Conservation (phyloP, 30 jellyfish, hydroid and myxozoan genomes). For the Morbakka virulenta region DNA sequence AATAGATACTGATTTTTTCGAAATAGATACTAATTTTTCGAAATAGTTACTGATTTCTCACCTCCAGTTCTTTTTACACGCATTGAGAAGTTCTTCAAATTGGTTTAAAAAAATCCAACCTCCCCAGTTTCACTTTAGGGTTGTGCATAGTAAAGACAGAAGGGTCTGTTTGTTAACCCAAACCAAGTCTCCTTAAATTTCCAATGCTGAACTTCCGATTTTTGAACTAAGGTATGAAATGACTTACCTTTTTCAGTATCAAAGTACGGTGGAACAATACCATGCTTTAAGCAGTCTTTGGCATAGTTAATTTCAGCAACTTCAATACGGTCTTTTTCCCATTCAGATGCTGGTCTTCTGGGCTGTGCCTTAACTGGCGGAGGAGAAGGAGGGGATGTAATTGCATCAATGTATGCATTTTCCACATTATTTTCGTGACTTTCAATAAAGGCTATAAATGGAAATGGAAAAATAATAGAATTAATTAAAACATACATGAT, state of each 20-base stretch:
- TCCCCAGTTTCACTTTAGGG: too few relatives aligned
- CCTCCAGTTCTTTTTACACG: too few relatives aligned
- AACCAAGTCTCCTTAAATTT: too few relatives aligned
- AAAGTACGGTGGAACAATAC: slow-evolving; percentile 76
- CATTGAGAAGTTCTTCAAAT: too few relatives aligned
- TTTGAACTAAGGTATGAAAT: too few relatives aligned
- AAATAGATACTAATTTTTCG: too few relatives aligned
- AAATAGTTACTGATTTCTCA: too few relatives aligned
- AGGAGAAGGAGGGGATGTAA: slow-evolving; percentile 61
- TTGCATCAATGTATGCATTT: slow-evolving; percentile 45
- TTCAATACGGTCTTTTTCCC: slow-evolving; percentile 74
- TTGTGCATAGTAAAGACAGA: too few relatives aligned
- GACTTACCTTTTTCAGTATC: slow-evolving; percentile 75
- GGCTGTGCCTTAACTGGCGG: slow-evolving; percentile 70
- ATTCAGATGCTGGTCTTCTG: slow-evolving; percentile 46
- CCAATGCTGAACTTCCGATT: too few relatives aligned
- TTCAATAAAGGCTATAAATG: neutral
- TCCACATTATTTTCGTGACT: slow-evolving; percentile 3
- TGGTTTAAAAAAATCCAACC: too few relatives aligned
- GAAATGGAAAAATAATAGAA: neutral
- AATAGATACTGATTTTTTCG: too few relatives aligned
- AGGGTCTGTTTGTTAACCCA: too few relatives aligned
- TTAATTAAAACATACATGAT: neutral
- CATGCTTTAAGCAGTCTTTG: slow-evolving; percentile 28
- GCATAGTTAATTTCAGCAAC: slow-evolving; percentile 67